These are phyloP conservation scores for Arremon brunneinucha DNA, from an alignment of 2,797 vertebrate genomes.

Conservation along the genomic window DNA sequence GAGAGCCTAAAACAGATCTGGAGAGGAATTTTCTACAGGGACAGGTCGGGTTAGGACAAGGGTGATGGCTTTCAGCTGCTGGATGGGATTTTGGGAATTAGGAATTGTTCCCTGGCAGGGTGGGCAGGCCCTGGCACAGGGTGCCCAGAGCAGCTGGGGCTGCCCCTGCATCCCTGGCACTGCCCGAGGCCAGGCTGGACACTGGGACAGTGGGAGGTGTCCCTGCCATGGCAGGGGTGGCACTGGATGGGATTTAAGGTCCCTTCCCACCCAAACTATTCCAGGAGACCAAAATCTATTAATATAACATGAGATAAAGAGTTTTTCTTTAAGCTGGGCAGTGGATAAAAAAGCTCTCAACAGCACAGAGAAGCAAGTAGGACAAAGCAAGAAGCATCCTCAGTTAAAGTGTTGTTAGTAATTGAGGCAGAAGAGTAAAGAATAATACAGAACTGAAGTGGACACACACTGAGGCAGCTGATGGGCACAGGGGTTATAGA, in stretches of 20 bases:
- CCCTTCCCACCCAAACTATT: neutral
- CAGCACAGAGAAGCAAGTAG: neutral
- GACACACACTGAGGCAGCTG: neutral
- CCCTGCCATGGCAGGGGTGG: neutral
- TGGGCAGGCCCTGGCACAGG: too few species aligned
- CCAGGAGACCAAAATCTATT: neutral
- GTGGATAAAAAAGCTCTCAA: neutral
- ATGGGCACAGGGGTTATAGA: neutral
- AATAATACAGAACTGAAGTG: neutral
- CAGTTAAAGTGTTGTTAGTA: neutral
- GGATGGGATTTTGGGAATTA: neutral
- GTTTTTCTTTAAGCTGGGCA: neutral
- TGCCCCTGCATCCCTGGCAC: neutral
- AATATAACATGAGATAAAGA: rapidly evolving
- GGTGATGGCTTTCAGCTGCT: neutral
- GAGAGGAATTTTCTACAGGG: neutral
- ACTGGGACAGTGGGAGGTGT: rapidly evolving
- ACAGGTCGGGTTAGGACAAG: too few species aligned
- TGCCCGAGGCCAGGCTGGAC: neutral
- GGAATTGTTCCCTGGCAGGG: neutral
- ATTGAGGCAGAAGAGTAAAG: neutral
- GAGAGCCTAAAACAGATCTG: too few species aligned
- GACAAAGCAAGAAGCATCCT: neutral
- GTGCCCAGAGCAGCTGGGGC: too few species aligned
- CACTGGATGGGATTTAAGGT: rapidly evolving